Conservation (phyloP, 2,113 vertebrate genomes). For the Dermatemys mawii region DNA sequence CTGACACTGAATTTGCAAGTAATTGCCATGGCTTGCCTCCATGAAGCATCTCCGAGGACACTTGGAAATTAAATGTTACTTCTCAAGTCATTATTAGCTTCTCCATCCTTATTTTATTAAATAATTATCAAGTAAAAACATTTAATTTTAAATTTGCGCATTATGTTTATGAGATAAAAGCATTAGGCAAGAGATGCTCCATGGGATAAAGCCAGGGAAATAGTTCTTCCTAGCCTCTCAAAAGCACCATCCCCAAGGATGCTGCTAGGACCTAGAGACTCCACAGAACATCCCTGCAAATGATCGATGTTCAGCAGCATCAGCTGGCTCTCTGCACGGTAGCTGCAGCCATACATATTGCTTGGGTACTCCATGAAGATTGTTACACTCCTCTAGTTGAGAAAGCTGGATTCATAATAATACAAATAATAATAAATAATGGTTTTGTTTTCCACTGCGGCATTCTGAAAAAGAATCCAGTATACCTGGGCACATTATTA, state of each 20-base stretch:
- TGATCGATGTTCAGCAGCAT: background rate
- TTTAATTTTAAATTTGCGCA: slow-evolving; percentile 43
- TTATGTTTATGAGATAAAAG: slow-evolving; percentile 30
- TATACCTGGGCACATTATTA: background rate
- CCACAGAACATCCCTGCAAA: accelerated
- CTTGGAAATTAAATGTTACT: slow-evolving; percentile 69
- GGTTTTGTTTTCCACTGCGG: background rate
- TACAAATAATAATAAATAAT: background rate
- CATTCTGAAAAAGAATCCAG: background rate
- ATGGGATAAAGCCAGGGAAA: background rate
- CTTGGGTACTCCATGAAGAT: background rate
- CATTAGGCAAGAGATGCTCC: background rate
- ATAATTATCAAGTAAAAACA: slow-evolving; percentile 59
- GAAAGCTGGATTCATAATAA: background rate
- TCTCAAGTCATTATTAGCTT: slow-evolving; percentile 58
- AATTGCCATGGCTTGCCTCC: slow-evolving; percentile 59
- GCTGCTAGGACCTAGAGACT: background rate
- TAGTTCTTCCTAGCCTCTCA: background rate
- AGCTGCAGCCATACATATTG: background rate
- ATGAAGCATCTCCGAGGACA: slow-evolving; percentile 61
- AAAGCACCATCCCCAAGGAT: background rate
- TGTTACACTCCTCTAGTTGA: background rate
- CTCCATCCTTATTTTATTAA: slow-evolving; percentile 60
- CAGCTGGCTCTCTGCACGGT: background rate
- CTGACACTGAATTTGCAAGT: slow-evolving; percentile 61